These are phyloP conservation scores for Melolontha melolontha DNA, from an alignment of 2,888 invertebrate species.

Conservation along the genomic window DNA sequence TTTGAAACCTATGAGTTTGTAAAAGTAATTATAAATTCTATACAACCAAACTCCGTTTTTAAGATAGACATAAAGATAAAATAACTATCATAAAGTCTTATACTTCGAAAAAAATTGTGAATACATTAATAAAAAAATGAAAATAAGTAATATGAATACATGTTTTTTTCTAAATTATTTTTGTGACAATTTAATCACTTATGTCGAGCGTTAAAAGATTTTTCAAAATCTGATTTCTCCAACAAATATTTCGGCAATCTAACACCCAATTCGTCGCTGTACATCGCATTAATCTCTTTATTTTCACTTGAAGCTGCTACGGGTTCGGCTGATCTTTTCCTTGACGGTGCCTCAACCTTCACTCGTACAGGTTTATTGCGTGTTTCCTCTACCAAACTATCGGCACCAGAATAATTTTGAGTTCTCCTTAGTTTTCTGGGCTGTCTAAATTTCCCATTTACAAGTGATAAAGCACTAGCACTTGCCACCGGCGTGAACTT, in stretches of 20 bases:
- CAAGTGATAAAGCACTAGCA: neutral
- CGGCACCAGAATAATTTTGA: conserved; percentile 43
- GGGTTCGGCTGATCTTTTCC: conserved; percentile 67
- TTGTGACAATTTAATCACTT: neutral
- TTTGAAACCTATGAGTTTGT: too few species aligned
- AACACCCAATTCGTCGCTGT: conserved; percentile 73
- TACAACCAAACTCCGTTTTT: too few species aligned
- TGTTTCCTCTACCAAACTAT: conserved; percentile 54
- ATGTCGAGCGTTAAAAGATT: conserved; percentile 70
- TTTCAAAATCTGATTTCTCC: conserved; percentile 75
- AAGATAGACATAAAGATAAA: too few species aligned
- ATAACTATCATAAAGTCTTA: too few species aligned
- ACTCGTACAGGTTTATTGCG: conserved; percentile 55
- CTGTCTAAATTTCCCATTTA: conserved; percentile 32
- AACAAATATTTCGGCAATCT: conserved; percentile 78
- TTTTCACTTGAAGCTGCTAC: conserved; percentile 77
- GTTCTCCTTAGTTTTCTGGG: conserved; percentile 37
- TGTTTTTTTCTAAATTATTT: conserved; percentile 8
- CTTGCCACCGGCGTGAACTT: conserved; percentile 8
- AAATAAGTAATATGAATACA: conserved; percentile 1
- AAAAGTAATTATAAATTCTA: too few species aligned
- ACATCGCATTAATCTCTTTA: conserved; percentile 71
- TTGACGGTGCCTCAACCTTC: conserved; percentile 46
- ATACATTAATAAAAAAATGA: neutral
- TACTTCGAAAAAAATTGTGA: neutral